Base-by-base conservation (phyloP, 2,797 vertebrate genomes). In the Erethizon dorsatum region DNA sequence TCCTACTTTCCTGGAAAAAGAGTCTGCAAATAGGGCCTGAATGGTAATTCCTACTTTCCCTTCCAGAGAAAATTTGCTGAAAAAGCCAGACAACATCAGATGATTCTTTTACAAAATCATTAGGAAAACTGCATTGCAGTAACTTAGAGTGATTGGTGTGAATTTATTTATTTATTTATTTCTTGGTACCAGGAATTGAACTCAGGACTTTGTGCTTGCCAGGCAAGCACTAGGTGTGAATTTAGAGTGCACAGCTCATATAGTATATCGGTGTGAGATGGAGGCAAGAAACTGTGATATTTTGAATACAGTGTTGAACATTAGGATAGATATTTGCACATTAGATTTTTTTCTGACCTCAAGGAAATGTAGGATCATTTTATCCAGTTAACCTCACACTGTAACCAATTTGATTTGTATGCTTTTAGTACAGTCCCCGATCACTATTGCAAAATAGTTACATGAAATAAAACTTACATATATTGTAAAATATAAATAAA, bases 341-440 rank as follows among this genome's bases (percentile, higher is more conserved):
- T 41, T 8, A 75, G 5, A 37, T 83, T 59, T 37, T 87, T 94
- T 91, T 90, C 57, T 69, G 57, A 88, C n/a, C 45, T 88, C 31
- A 92, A 80, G 88, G 83, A 96, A 91, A 59, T 84, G 67, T 13
- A 59, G 18, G 4, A 2, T n/a, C 57, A 37, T 94, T 94, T 75
- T 15, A 67, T 92, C 26, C 11, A 87, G 5, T 94, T 90, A 84
- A 84, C 26, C 28, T 28, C 26, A 50, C 10, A 69, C 31, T 80
- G 10, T 73, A 87, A 90, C 14, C 50, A 84, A 31, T 78, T 91
- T 95, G 47, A 26, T 93, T 90, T 90, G 14, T 12, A 59, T 91
- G 41, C 12, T 71, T 93, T 95, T 95, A 96, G 56, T 56, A 69
- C 24, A 50, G n/a, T 86, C 26, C 4, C 10, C 52, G 56, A 87